phyloP scores from a whole-genome alignment of 2,113 vertebrate species.

The Tachycineta bicolor region DNA sequence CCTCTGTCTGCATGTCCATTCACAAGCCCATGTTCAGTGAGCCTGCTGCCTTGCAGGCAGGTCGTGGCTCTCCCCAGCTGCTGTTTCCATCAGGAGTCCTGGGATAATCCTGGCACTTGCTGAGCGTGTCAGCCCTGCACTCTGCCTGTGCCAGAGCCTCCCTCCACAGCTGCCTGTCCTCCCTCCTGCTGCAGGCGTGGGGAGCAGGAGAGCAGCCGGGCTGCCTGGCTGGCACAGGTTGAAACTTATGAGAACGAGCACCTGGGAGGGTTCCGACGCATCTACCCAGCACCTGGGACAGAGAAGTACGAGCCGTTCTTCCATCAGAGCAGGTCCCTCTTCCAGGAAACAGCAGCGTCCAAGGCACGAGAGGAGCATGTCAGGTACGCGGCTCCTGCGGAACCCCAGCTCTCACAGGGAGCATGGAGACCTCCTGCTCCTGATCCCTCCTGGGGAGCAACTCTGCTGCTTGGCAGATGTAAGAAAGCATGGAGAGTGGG shows the following conservation, averaged over 20 bases:
- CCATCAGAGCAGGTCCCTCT: constrained; percentile 74
- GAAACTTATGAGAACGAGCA: constrained; percentile 73
- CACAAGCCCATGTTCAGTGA: not conserved
- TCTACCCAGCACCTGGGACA: constrained; percentile 59
- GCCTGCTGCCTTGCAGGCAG: not conserved
- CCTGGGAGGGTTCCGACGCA: constrained; percentile 69
- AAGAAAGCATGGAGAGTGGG: not conserved
- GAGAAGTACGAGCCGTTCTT: constrained; percentile 74
- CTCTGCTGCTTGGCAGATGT: not conserved
- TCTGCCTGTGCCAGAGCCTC: not conserved
- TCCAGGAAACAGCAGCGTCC: constrained; percentile 76
- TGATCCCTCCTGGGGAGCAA: not conserved
- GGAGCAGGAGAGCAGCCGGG: constrained; percentile 60
- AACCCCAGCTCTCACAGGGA: not conserved
- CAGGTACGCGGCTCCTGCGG: constrained; percentile 33
- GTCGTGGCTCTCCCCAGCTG: not conserved
- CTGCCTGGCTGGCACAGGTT: constrained; percentile 65
- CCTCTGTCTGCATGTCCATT: not conserved
- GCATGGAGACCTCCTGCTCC: not conserved
- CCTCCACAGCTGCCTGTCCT: not conserved
- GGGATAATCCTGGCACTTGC: not conserved
- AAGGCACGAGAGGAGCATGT: constrained; percentile 76
- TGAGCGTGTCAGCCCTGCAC: rapidly evolving
- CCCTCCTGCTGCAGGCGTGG: constrained; percentile 15
- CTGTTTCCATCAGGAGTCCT: not conserved